These are phyloP conservation scores for Pardosa pseudoannulata DNA, from an alignment of 2,888 invertebrate genomes.

Conservation along the genomic window DNA sequence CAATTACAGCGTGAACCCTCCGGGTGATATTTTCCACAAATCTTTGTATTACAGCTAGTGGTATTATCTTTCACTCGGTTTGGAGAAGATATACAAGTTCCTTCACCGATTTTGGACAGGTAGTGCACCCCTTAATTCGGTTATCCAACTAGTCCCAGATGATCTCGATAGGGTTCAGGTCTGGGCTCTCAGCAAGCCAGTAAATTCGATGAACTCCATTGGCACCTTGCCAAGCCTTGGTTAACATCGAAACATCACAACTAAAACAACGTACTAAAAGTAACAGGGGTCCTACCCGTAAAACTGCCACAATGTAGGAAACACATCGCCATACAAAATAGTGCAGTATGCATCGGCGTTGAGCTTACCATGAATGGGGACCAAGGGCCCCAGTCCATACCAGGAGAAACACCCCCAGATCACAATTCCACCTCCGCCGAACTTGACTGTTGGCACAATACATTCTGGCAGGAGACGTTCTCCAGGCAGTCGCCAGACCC, in stretches of 20 bases:
- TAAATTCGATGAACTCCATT: neutral
- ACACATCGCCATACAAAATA: too few relatives aligned
- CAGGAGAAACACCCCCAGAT: too few relatives aligned
- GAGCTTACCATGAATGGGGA: too few relatives aligned
- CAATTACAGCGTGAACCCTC: too few relatives aligned
- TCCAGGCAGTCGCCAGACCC: neutral
- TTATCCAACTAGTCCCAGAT: neutral
- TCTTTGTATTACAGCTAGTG: too few relatives aligned
- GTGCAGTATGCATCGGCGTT: too few relatives aligned
- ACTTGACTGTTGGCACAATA: neutral
- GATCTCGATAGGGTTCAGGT: neutral
- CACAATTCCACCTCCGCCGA: neutral
- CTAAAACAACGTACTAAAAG: neutral
- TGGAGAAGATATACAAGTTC: neutral
- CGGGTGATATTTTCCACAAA: too few relatives aligned
- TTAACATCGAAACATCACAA: neutral
- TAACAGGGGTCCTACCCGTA: too few relatives aligned
- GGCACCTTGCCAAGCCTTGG: neutral
- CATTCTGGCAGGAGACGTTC: neutral
- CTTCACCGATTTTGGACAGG: neutral
- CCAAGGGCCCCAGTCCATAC: too few relatives aligned
- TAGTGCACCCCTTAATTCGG: neutral
- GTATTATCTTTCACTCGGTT: neutral
- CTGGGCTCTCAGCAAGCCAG: neutral
- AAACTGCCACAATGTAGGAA: too few relatives aligned